Conservation (phyloP, 2,888 invertebrate species). For the Eupithecia tripunctaria region DNA sequence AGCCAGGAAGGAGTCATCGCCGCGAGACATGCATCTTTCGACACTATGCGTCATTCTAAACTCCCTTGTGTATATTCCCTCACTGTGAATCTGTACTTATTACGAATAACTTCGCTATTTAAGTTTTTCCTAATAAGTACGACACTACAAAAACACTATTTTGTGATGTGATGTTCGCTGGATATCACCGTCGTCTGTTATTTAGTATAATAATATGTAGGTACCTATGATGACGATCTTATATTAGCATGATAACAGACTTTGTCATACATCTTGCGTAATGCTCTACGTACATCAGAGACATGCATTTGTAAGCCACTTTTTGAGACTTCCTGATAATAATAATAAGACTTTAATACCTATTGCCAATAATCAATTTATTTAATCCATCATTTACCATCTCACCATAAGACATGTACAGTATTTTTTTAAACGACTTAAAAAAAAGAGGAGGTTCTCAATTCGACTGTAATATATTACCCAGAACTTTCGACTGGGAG, state of each 20-base stretch:
- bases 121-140: too few species aligned
- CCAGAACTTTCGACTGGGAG: too few species aligned
- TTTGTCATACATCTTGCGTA: not conserved
- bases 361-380: not conserved
- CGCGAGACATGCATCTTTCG: constrained; percentile 10
- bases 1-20: constrained; percentile 17
- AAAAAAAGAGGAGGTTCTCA: too few species aligned
- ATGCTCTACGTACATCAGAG: not conserved
- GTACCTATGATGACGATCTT: not conserved
- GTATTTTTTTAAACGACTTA: too few species aligned
- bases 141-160: not conserved
- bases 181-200: not conserved
- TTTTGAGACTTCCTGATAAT: not conserved
- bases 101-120: not conserved
- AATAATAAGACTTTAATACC: not conserved
- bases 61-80: constrained; percentile 1
- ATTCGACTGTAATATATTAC: too few species aligned
- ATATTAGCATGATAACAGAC: not conserved
- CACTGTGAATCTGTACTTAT: not conserved
- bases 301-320: not conserved
- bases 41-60: constrained; percentile 12
- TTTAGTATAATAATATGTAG: too few species aligned
- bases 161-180: not conserved
- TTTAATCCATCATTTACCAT: not conserved
- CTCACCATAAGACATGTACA: not conserved